These are phyloP conservation scores for Eristalis tenax DNA, from an alignment of 2,888 invertebrate genomes.

Conservation along the genomic window DNA sequence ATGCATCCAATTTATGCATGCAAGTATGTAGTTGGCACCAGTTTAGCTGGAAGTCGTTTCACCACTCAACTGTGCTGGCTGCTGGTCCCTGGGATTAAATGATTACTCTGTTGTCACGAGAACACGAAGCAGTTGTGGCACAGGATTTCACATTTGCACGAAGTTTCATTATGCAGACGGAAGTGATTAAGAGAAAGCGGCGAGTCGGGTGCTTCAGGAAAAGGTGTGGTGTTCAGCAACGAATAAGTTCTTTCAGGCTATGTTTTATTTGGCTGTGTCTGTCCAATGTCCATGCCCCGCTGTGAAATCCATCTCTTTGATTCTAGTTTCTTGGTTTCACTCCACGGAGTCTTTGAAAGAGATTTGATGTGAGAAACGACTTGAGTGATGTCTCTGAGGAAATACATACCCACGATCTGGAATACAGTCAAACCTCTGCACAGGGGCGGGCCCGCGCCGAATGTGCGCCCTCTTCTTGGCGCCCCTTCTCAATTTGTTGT, in stretches of 20 bases:
- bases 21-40: constrained; percentile 31
- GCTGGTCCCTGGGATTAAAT: constrained; percentile 40
- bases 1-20: constrained; percentile 25
- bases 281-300: no score
- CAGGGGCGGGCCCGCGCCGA: no score
- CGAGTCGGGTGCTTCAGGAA: background rate
- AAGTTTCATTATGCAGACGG: constrained; percentile 25
- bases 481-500: no score
- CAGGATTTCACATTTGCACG: constrained; percentile 18
- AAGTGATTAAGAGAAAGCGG: background rate
- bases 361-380: no score
- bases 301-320: no score
- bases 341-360: no score
- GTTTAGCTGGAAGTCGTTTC: constrained; percentile 49
- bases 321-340: no score
- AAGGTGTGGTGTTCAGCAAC: background rate
- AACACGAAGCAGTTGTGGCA: constrained; percentile 23
- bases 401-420: no score
- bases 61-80: background rate
- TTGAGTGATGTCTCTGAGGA: no score
- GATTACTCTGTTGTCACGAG: constrained; percentile 29
- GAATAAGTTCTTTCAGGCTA: background rate
- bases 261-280: background rate
- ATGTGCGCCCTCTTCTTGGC: no score
- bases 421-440: no score